Evolutionary conservation across 1,140 invertebrate species (phyloP), one percentile per base, ranked within the genome.

Genomic region (Hormaphis cornu): DNA sequence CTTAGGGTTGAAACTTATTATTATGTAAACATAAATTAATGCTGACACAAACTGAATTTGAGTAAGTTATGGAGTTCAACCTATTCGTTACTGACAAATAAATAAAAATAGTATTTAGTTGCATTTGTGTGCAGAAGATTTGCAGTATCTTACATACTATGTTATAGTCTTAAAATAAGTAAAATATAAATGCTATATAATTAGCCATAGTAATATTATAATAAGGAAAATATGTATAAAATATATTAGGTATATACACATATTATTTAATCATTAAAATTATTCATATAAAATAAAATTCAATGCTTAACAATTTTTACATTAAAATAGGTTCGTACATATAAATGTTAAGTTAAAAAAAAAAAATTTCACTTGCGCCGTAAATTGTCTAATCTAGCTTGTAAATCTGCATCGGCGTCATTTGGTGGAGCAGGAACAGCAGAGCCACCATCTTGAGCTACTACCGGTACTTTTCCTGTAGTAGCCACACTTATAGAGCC

Each of bases 381-480:
- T 71, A 97, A 80, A 80, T 97, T 97, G 79, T 97, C 93, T 71
- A 98, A 82, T 73, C 95, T 82, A 7, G 94, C 94, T 81, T 97
- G 93, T 58, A 98, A 81, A 80, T 97, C 93, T 26, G 93, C 93
- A 82, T 97, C 95, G 6, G 93, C 91, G 81, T 96, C 93, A 44
- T 80, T 77, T 14, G 80, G 80, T 70, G 80, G 80, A 37, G 80
- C 81, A 4, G 79, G 81, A 8, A 78, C 82, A 20, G 81, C 81
- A 48, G 28, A 24, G 18, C 58, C 61, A 20, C 61, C 61, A 22
- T 66, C 61, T 35, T 66, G 61, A 14, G 84, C 82, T 37, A 83
- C 83, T 59, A 83, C 81, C 12, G 81, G 81, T 40, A 82, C 80
- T 82, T 84, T 72, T 52, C 72, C 24, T 73, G 73, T 79, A 22